phyloP scores from a whole-genome alignment of 2,113 vertebrate species.

The Orycteropus afer region DNA sequence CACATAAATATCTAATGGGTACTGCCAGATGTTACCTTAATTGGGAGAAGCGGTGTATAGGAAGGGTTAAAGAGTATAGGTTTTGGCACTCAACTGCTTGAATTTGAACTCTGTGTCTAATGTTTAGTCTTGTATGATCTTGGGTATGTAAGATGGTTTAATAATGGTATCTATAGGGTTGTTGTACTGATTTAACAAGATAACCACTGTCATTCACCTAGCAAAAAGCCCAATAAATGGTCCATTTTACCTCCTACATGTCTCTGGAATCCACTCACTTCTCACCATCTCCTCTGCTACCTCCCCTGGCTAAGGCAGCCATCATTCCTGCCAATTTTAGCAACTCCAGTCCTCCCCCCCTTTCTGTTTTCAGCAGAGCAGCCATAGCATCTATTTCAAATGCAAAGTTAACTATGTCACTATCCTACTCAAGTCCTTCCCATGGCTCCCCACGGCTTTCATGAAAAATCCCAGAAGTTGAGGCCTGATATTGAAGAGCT shows the following conservation, averaged over 20 bases:
- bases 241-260: slow-evolving; percentile 60
- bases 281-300: slow-evolving; percentile 60
- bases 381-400: slow-evolving; percentile 71
- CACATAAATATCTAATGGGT: slow-evolving; percentile 37
- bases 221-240: slow-evolving; percentile 32
- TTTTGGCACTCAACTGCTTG: slow-evolving; percentile 23
- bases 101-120: slow-evolving; percentile 52
- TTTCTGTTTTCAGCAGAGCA: slow-evolving; percentile 71
- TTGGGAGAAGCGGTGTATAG: not conserved
- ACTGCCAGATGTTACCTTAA: slow-evolving; percentile 14
- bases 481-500: slow-evolving; percentile 23
- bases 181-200: slow-evolving; percentile 50
- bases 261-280: slow-evolving; percentile 63
- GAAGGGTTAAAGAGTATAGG: not conserved
- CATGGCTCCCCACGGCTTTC: not conserved
- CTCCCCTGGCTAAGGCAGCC: slow-evolving; percentile 60
- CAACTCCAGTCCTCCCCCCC: slow-evolving; percentile 54
- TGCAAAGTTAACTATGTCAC: slow-evolving; percentile 70
- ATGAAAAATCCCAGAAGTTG: slow-evolving; percentile 16
- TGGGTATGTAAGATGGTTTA: slow-evolving; percentile 51
- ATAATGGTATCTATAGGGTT: slow-evolving; percentile 30
- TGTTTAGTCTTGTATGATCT: slow-evolving; percentile 51
- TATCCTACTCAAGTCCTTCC: slow-evolving; percentile 50
- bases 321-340: slow-evolving; percentile 75
- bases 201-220: slow-evolving; percentile 44